These are phyloP conservation scores for Zaprionus vittiger DNA, from an alignment of 1,140 invertebrate genomes.

Conservation along the genomic window DNA sequence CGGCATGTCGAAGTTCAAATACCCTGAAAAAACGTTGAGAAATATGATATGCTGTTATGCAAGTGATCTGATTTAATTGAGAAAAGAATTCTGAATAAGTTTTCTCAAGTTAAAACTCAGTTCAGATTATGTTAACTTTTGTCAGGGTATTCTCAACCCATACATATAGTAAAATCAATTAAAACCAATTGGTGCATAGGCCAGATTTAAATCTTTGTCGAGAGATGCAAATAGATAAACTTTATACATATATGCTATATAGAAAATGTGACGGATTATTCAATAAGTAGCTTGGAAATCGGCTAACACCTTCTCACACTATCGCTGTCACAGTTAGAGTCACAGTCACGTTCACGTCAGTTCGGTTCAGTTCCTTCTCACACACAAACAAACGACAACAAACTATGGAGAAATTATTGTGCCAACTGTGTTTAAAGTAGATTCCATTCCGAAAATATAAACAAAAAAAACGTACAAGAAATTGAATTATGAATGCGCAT, in stretches of 20 bases:
- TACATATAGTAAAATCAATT: slow-evolving; percentile 43
- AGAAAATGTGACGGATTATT: slow-evolving; percentile 38
- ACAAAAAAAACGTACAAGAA: slow-evolving; percentile 46
- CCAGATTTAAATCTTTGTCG: slow-evolving; percentile 47
- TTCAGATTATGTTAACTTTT: neutral
- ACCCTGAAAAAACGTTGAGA: slow-evolving; percentile 1
- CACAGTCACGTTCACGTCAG: slow-evolving; percentile 38
- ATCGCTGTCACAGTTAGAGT: slow-evolving; percentile 36
- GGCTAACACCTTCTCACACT: slow-evolving; percentile 29
- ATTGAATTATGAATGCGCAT: slow-evolving; percentile 67
- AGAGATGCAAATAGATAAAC: slow-evolving; percentile 10
- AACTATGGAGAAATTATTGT: slow-evolving; percentile 66
- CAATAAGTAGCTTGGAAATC: slow-evolving; percentile 55
- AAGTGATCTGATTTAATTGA: too few species aligned
- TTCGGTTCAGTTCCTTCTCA: slow-evolving; percentile 74
- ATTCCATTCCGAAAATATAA: slow-evolving; percentile 36
- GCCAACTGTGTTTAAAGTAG: slow-evolving; percentile 75
- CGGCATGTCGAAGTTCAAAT: slow-evolving; percentile 3
- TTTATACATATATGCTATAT: slow-evolving; percentile 10
- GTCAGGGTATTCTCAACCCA: neutral
- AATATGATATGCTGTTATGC: neutral
- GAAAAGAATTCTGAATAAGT: neutral
- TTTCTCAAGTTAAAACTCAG: neutral
- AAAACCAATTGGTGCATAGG: slow-evolving; percentile 51
- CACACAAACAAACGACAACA: slow-evolving; percentile 38